A percentile compares a stretch with the other conserved stretches of the same genome.
Evolutionary conservation across 2,113 vertebrate genomes (phyloP).

Genomic region (Leptosomus discolor): DNA sequence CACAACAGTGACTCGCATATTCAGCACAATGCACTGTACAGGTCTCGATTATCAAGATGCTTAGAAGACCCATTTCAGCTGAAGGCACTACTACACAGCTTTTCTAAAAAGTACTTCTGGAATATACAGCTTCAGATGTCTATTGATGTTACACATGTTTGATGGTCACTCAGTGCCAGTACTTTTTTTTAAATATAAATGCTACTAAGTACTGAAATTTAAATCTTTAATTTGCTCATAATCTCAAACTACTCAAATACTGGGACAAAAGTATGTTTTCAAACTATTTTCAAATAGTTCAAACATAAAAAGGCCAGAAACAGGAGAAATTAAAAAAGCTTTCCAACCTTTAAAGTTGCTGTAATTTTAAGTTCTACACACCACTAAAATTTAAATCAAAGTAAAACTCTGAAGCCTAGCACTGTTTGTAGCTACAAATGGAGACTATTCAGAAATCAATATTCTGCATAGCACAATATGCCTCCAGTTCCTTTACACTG

Average conservation of each 20-base stretch:
- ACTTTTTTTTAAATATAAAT: neutral
- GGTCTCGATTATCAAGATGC: neutral
- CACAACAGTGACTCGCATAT: neutral
- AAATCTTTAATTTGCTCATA: neutral
- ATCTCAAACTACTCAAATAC: neutral
- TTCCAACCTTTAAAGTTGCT: neutral
- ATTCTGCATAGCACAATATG: neutral
- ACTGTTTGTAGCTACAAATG: neutral
- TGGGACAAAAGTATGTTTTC: neutral
- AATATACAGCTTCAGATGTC: neutral
- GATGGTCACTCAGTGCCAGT: neutral
- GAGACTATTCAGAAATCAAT: neutral
- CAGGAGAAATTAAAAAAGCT: neutral
- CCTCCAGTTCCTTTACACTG: neutral
- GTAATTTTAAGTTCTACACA: neutral
- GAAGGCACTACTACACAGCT: neutral
- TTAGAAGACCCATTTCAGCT: neutral
- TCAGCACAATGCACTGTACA: neutral
- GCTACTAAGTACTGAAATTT: neutral
- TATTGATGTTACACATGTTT: fast-evolving
- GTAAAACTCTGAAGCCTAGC: neutral
- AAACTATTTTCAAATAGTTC: neutral
- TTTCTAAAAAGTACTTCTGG: neutral
- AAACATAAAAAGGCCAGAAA: neutral
- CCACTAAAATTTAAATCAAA: neutral